Conservation (phyloP, 2,797 vertebrate genomes). For the Gouania willdenowi region DNA sequence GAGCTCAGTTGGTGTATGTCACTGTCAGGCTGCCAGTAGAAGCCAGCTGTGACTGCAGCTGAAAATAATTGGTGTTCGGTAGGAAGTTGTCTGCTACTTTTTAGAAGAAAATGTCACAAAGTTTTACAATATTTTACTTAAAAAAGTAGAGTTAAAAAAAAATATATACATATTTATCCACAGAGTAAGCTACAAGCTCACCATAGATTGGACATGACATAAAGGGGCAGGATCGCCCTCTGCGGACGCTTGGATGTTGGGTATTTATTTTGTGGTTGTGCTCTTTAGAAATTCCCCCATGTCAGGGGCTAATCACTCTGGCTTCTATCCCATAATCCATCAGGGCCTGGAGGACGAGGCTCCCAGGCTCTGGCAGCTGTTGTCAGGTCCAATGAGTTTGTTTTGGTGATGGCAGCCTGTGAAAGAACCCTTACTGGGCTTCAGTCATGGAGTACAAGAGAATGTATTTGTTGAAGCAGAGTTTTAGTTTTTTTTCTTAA, state of each 20-base stretch:
- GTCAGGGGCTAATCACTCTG: conserved; percentile 62
- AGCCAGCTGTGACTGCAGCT: background rate
- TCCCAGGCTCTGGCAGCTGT: conserved; percentile 64
- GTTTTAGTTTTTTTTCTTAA: no score
- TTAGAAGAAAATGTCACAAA: background rate
- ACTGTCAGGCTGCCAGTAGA: conserved; percentile 2
- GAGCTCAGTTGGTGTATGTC: conserved; percentile 9
- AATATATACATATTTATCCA: background rate
- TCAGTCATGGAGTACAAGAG: conserved; percentile 57
- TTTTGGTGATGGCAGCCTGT: conserved; percentile 35
- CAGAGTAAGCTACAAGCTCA: conserved; percentile 5
- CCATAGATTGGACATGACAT: no score
- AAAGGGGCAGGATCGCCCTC: conserved; percentile 12
- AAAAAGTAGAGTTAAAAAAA: no score
- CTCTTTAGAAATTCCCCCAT: conserved; percentile 46
- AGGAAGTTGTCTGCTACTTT: conserved; percentile 1
- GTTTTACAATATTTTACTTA: no score
- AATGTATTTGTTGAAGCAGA: conserved; percentile 52
- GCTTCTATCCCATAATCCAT: conserved; percentile 63
- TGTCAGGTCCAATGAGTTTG: conserved; percentile 60
- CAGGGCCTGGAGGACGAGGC: conserved; percentile 53
- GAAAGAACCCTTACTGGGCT: conserved; percentile 32
- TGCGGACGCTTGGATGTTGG: conserved; percentile 24
- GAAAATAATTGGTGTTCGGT: conserved; percentile 24
- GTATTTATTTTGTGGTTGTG: conserved; percentile 30